These are phyloP conservation scores for Chrysogorgia sp. DNA, from an alignment of 92 coral and sea anemone species.

Conservation along the genomic window DNA sequence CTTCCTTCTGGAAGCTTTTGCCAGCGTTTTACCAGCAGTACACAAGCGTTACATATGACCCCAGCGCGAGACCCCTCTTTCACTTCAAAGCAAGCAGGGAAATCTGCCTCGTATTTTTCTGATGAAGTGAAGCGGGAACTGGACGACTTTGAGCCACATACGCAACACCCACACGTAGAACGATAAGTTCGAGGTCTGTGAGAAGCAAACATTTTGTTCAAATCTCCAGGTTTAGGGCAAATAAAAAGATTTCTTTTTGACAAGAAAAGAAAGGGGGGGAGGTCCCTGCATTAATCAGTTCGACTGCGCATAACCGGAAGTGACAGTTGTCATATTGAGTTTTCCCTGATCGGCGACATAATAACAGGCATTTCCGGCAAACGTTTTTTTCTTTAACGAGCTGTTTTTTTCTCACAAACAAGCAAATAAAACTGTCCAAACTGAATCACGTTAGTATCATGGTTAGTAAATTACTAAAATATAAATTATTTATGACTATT, in stretches of 20 bases:
- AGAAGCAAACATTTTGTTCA: conserved; percentile 75
- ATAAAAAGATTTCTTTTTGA: neutral
- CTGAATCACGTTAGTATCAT: too few relatives aligned
- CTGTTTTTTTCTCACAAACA: too few relatives aligned
- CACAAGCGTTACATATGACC: conserved; percentile 98
- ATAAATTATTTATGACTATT: too few relatives aligned
- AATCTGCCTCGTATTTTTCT: conserved; percentile 82
- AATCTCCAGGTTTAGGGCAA: neutral
- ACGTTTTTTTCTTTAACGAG: too few relatives aligned
- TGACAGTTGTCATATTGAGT: conserved; percentile 15
- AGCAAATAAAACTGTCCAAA: too few relatives aligned
- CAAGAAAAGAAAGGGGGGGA: conserved; percentile 8
- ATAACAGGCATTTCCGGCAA: too few relatives aligned
- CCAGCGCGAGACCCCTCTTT: conserved; percentile 76
- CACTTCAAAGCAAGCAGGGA: conserved; percentile 84
- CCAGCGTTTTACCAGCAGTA: conserved; percentile 94
- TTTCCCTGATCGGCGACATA: conserved; percentile 37
- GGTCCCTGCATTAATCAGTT: conserved; percentile 6
- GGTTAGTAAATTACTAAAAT: too few relatives aligned
- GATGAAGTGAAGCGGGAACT: conserved; percentile 97
- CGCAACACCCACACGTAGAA: conserved; percentile 95
- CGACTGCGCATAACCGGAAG: conserved; percentile 46
- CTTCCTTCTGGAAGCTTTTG: conserved; percentile 86
- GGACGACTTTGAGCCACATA: conserved; percentile 97
- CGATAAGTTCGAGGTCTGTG: conserved; percentile 91